Percentiles rank a stretch among this genome's conserved stretches.
Conservation (phyloP, 2,888 invertebrate species). For the Drosophila trichaetosa region DNA sequence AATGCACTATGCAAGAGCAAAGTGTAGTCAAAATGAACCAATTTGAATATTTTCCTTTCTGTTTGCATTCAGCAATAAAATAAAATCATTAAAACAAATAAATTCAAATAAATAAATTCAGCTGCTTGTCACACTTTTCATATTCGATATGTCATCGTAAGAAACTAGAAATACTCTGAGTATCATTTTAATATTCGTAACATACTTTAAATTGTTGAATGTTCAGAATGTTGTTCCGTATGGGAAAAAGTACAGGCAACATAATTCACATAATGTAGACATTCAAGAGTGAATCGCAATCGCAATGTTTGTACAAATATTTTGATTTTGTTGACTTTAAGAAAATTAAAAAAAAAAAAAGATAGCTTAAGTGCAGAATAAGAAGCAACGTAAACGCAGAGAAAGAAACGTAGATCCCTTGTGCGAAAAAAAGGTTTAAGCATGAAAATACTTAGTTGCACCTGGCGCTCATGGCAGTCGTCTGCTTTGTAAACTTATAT, state of each 20-base stretch:
- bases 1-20: no score
- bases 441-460: constrained; percentile 4
- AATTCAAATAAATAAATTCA: background rate
- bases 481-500: background rate
- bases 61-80: no score
- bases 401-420: background rate
- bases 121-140: no score
- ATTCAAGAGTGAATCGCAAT: background rate
- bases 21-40: no score
- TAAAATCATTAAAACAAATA: no score
- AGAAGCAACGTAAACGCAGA: background rate
- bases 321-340: background rate
- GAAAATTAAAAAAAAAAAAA: background rate
- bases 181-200: background rate
- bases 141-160: background rate
- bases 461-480: constrained; percentile 5
- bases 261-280: background rate
- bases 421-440: background rate
- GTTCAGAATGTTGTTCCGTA: background rate
- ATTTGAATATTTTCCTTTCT: no score
- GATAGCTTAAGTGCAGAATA: background rate
- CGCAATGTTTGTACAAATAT: background rate
- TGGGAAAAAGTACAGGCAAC: background rate
- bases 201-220: background rate
- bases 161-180: background rate